These are phyloP conservation scores for Strigamia maritima DNA, from an alignment of 2,888 invertebrate species.

Conservation along the genomic window DNA sequence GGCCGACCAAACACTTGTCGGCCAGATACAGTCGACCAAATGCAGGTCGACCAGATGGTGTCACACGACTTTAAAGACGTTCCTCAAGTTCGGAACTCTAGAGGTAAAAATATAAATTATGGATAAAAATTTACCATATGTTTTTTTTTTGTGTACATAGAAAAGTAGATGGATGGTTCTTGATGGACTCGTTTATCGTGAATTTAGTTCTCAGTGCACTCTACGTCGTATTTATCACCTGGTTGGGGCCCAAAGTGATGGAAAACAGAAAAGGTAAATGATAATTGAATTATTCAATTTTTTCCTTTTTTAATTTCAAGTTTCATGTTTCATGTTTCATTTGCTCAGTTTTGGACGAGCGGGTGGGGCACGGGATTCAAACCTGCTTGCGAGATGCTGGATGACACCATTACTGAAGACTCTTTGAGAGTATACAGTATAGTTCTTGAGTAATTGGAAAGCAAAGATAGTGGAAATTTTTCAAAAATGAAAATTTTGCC, in stretches of 20 bases:
- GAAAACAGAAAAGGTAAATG: constrained; percentile 82
- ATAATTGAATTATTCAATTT: too few species aligned
- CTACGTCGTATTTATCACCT: constrained; percentile 78
- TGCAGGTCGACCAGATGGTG: too few species aligned
- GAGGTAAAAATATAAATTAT: background rate
- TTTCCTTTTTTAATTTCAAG: background rate
- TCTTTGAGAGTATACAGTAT: background rate
- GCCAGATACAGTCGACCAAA: too few species aligned
- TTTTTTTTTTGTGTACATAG: constrained; percentile 63
- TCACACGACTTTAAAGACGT: background rate
- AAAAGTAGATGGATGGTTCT: constrained; percentile 78
- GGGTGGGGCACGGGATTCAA: background rate
- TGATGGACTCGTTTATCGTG: constrained; percentile 86
- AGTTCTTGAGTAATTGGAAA: too few species aligned
- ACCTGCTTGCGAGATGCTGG: background rate
- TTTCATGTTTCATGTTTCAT: background rate
- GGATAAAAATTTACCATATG: background rate
- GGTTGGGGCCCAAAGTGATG: constrained; percentile 81
- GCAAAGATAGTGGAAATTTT: too few species aligned
- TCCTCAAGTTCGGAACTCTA: background rate
- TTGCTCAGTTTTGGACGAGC: background rate
- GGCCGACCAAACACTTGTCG: too few species aligned
- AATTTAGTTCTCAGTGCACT: constrained; percentile 75
- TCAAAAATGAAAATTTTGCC: too few species aligned
- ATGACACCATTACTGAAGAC: background rate